Base-by-base conservation (phyloP, 2,888 invertebrate species). In the Perizoma flavofasciatum region DNA sequence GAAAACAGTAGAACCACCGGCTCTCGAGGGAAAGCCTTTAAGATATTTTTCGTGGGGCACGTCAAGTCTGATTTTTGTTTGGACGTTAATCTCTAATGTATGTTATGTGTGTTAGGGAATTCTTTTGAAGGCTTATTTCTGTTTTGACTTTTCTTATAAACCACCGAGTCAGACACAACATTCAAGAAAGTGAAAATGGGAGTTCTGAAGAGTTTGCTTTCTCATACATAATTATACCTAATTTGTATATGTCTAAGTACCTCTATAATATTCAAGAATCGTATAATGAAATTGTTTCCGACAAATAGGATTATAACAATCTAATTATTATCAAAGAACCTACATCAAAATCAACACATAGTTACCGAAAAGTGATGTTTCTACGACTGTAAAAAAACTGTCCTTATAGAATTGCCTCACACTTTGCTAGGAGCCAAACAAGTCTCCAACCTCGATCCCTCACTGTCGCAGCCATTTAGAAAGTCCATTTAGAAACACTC, bases 1-100 rank as follows among this genome's bases (percentile, higher is more conserved):
- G 83, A 88, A 89, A 89, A 89, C 89, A 89, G 89, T 88, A 87
- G 82, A 82, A 52, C 61, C 79, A 79, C 80, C 78, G 76, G 73
- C 73, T 78, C 75, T 79, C 79, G 63, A 63, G 85, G 88, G 85
- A 83, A 78, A 75, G 77, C 77, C 74, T 78, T 73, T 75, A 72
- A 79, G 79, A 83, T 78, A 82, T 82, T 82, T 82, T 82, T 81
- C 75, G 71, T 73, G 78, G 86, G 83, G 82, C 75, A 79, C 79
- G 87, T 88, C 87, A 79, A 63, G 70, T 68, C 70, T 78, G 81
- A 83, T 88, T 86, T 83, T 74, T 78, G 79, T 81, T 75, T 72
- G 64, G 70, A 73, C 74, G 68, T 78, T 79, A 78, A 82, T 79
- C 74, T 76, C 80, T 78, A 74, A 81, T 78, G 75, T 73, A 71